Conservation (phyloP, 2,113 vertebrate species). For the Alces alces region DNA sequence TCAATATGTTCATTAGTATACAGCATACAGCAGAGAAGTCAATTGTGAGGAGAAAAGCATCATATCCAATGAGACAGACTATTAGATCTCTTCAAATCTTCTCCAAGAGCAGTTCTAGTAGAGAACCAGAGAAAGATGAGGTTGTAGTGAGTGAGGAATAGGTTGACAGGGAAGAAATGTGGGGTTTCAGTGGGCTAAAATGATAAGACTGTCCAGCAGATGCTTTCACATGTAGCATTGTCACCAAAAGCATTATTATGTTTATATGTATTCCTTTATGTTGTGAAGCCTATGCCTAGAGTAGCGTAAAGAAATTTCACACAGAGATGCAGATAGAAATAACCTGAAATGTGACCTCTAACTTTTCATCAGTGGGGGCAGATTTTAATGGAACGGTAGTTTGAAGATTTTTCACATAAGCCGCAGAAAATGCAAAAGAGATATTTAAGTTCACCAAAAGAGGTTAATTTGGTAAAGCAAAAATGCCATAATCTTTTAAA, state of each 20-base stretch:
- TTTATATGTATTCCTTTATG: neutral
- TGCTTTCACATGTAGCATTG: neutral
- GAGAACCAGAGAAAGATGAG: neutral
- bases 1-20: neutral
- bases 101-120: neutral
- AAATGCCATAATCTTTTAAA: conserved; percentile 68
- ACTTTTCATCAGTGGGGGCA: neutral
- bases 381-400: conserved; percentile 40
- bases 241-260: neutral
- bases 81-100: neutral
- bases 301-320: neutral
- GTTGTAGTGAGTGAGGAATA: neutral
- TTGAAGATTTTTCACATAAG: conserved; percentile 4
- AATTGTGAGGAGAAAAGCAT: neutral
- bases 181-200: neutral
- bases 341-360: neutral
- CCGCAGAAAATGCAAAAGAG: conserved; percentile 18
- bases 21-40: neutral
- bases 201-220: neutral
- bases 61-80: neutral
- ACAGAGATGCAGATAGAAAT: conserved; percentile 2
- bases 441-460: conserved; percentile 58
- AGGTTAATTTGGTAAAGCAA: conserved; percentile 63
- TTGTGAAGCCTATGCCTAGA: neutral
- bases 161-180: neutral